Base-by-base conservation (phyloP, 2,113 vertebrate species). In the Rhinolophus sinicus region DNA sequence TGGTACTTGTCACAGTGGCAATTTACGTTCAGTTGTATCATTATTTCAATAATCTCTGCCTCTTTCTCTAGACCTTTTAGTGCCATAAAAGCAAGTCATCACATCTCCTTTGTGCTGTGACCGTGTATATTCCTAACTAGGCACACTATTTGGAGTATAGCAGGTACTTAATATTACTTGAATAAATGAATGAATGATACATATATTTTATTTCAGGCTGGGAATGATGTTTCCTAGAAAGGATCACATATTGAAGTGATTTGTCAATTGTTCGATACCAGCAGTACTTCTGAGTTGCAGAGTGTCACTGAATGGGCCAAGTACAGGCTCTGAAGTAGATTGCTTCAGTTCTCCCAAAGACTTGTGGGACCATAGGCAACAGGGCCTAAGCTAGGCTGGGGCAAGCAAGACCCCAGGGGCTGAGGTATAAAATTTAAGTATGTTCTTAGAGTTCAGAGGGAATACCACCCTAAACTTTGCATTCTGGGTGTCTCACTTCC, bases 151-250 rank as follows among this genome's bases (percentile, higher is more conserved):
- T 76, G 44, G 33, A 40, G 70, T 35, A 5, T 64, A 73, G 33
- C 16, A 60, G 38, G 22, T 75, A 28, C 11, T 40, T 62, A 70
- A 70, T 6, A 81, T 75, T n/a, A 64, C 21, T n/a, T 89, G 60
- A 94, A 77, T 87, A 94, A 73, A 56, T 65, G 33, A 85, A 78
- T 88, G 73, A 76, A 19, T 9, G 10, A 62, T 11, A 44, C 2
- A 47, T n/a, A 52, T 60, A 44, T 69, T 89, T 72, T 77, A 69
- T 90, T 82, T 90, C 50, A 94, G 50, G 8, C 11, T 75, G 35
- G 12, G 54, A n/a, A 67, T 77, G 50, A 72, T 52, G 33, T 82
- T 95, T 93, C 50, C 50, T 93, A 87, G 58, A 65, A 94, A 58
- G 30, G 5, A 33, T 69, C 38, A 40, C 19, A 24, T 78, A 73